These are phyloP conservation scores for Cheracebus regulus DNA, from an alignment of 2,797 vertebrate species.

Conservation along the genomic window DNA sequence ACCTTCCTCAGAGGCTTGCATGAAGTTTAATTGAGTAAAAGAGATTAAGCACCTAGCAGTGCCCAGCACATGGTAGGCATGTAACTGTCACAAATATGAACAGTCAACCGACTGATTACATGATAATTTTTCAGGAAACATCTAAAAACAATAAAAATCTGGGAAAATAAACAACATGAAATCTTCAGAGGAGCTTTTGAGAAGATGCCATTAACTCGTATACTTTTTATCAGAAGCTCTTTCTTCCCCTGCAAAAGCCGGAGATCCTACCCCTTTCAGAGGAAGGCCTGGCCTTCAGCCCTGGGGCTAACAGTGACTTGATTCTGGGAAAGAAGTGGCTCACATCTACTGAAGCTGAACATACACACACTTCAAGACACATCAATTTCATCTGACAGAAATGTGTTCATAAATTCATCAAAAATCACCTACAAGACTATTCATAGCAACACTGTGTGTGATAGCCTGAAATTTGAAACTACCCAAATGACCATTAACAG, in stretches of 20 bases:
- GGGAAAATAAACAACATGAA: constrained; percentile 3
- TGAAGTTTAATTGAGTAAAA: constrained; percentile 5
- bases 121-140: not conserved
- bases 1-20: not conserved
- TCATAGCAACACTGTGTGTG: not conserved
- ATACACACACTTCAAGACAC: not conserved
- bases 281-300: not conserved
- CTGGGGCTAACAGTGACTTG: not conserved
- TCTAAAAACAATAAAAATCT: not conserved
- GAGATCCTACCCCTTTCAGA: not conserved
- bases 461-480: not conserved
- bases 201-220: not conserved
- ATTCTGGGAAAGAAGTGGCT: not conserved
- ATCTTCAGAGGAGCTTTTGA: not conserved
- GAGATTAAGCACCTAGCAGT: not conserved
- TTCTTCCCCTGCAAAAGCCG: not conserved
- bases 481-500: not conserved
- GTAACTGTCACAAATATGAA: not conserved
- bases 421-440: not conserved
- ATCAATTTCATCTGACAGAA: not conserved
- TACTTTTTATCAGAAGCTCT: not conserved
- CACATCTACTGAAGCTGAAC: not conserved
- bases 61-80: not conserved
- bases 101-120: not conserved
- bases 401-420: not conserved